phyloP scores from a whole-genome alignment of 2,888 invertebrate species.

The Pecten maximus region DNA sequence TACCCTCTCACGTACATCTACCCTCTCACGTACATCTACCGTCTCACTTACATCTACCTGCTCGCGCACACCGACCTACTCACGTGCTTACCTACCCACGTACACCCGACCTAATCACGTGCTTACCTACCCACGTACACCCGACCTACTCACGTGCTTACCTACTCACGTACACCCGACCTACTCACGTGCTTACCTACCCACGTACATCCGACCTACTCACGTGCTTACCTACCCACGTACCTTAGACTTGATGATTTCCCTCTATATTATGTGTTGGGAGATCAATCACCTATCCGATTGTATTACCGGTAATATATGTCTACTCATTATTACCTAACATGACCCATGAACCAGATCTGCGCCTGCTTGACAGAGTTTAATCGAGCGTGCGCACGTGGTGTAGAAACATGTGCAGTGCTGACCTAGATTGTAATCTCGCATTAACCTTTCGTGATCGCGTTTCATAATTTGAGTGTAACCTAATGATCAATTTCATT shows the following conservation, averaged over 20 bases:
- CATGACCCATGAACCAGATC: background rate
- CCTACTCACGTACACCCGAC: background rate
- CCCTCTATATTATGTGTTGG: background rate
- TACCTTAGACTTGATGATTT: conserved; percentile 2
- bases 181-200: background rate
- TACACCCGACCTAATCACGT: background rate
- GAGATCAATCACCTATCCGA: background rate
- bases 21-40: background rate
- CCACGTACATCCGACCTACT: background rate
- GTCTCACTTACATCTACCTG: background rate
- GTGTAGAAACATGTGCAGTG: background rate
- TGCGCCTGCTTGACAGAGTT: background rate
- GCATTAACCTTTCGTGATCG: background rate
- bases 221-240: background rate
- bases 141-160: background rate
- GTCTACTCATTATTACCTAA: background rate
- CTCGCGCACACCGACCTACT: background rate
- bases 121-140: background rate
- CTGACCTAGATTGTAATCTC: conserved; percentile 14
- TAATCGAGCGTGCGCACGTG: background rate
- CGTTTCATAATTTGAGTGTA: background rate
- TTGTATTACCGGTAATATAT: background rate
- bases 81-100: background rate
- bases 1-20: no score
- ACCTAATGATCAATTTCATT: conserved; percentile 1